Evolutionary conservation across 2,888 invertebrate species (phyloP).

Genomic region (Eutolmus rufibarbis): DNA sequence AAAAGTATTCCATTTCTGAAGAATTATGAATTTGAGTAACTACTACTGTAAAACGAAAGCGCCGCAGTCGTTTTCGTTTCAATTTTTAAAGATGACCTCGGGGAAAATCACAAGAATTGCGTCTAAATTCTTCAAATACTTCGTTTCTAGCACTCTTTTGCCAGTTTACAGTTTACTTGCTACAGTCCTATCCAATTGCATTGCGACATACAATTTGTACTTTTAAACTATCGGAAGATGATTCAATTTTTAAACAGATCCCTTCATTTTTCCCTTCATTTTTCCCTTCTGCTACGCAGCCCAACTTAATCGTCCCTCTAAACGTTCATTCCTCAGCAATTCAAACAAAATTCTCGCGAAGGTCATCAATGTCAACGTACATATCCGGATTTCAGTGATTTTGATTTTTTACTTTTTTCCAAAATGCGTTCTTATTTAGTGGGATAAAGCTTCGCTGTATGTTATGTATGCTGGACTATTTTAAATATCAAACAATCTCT

Average conservation of each 20-base stretch:
- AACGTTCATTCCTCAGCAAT: neutral
- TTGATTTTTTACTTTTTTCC: neutral
- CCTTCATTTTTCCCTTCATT: neutral
- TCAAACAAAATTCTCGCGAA: slow-evolving; percentile 15
- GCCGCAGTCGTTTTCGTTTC: neutral
- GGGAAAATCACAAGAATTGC: slow-evolving; percentile 14
- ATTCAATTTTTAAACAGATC: neutral
- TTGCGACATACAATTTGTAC: neutral
- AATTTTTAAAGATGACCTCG: neutral
- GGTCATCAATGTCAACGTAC: neutral
- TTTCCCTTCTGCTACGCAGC: neutral
- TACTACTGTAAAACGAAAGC: neutral
- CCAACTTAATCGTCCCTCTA: neutral
- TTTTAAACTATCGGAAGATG: neutral
- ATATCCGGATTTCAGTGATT: neutral
- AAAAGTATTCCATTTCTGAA: neutral
- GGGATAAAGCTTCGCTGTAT: neutral
- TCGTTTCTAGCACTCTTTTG: neutral
- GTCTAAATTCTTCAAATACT: neutral
- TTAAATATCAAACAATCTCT: neutral
- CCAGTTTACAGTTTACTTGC: neutral
- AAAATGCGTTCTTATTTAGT: neutral
- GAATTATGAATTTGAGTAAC: neutral
- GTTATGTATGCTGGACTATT: neutral
- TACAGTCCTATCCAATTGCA: neutral